Evolutionary conservation across 2,888 invertebrate genomes (phyloP).

Genomic region (Lasius fuliginosus): DNA sequence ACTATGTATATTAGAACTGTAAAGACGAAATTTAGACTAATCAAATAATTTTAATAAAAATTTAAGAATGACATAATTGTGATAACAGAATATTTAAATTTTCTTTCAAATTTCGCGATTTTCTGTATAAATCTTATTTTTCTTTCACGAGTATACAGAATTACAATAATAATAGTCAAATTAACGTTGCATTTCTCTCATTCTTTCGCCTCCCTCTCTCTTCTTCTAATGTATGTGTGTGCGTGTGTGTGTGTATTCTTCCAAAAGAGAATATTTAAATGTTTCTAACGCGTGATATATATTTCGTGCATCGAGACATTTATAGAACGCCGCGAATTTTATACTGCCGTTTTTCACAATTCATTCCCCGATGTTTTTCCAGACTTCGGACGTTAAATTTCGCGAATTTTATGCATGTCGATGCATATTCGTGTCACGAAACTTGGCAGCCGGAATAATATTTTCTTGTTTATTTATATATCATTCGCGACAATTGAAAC

Average conservation of each 20-base stretch:
- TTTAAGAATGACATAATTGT: background rate
- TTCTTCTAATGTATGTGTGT: background rate
- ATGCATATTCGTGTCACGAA: slow-evolving; percentile 37
- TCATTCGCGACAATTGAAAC: slow-evolving; percentile 30
- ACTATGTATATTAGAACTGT: slow-evolving; percentile 8
- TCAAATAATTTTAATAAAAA: background rate
- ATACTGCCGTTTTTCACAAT: background rate
- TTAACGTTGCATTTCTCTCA: background rate
- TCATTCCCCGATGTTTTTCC: background rate
- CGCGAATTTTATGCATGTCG: slow-evolving; percentile 4
- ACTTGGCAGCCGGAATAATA: slow-evolving; percentile 9
- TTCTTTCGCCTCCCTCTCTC: background rate
- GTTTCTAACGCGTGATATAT: background rate
- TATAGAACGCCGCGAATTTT: background rate
- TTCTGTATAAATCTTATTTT: background rate
- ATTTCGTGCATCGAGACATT: slow-evolving; percentile 25
- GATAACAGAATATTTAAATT: background rate
- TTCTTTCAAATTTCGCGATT: background rate
- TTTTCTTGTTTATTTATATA: slow-evolving; percentile 30
- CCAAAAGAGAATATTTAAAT: background rate
- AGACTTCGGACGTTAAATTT: background rate
- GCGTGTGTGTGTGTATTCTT: background rate
- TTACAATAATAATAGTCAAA: background rate
- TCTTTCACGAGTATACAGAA: background rate
- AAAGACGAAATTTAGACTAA: background rate